These are phyloP conservation scores for Operophtera brumata DNA, from an alignment of 2,888 invertebrate species.

Conservation along the genomic window DNA sequence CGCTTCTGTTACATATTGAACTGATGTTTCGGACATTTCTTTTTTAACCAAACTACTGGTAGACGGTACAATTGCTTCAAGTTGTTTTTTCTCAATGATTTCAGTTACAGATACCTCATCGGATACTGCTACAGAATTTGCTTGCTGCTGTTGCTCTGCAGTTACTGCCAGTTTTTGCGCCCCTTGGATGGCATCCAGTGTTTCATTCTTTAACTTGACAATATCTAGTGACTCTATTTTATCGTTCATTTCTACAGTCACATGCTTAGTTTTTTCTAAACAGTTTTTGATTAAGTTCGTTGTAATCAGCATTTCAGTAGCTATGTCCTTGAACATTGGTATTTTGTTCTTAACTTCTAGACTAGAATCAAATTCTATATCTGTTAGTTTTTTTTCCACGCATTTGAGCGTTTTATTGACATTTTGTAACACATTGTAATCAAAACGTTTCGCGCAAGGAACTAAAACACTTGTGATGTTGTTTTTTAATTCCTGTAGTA, in stretches of 20 bases:
- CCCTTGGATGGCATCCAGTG: not conserved
- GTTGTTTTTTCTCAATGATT: not conserved
- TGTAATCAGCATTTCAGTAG: constrained; percentile 40
- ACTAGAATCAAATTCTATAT: constrained; percentile 51
- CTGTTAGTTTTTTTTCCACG: constrained; percentile 39
- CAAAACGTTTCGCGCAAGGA: constrained; percentile 33
- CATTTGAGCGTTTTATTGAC: constrained; percentile 36
- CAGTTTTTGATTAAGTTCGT: constrained; percentile 36
- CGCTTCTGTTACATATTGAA: not conserved
- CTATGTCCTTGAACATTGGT: constrained; percentile 61
- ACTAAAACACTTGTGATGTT: constrained; percentile 44
- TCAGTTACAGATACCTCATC: not conserved
- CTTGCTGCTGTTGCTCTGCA: not conserved
- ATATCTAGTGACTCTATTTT: not conserved
- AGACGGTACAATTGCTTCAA: not conserved
- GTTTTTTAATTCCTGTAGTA: constrained; percentile 57
- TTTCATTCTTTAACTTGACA: not conserved
- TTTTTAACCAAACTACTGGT: not conserved
- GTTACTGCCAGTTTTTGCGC: not conserved
- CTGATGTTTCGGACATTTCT: not conserved
- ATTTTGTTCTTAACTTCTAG: constrained; percentile 72
- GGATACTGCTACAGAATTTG: not conserved
- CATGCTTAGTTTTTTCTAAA: constrained; percentile 12
- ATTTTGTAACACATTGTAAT: constrained; percentile 30
- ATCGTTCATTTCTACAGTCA: not conserved